Evolutionary conservation across 2,113 vertebrate genomes (phyloP).

Genomic region (Tautogolabrus adspersus): DNA sequence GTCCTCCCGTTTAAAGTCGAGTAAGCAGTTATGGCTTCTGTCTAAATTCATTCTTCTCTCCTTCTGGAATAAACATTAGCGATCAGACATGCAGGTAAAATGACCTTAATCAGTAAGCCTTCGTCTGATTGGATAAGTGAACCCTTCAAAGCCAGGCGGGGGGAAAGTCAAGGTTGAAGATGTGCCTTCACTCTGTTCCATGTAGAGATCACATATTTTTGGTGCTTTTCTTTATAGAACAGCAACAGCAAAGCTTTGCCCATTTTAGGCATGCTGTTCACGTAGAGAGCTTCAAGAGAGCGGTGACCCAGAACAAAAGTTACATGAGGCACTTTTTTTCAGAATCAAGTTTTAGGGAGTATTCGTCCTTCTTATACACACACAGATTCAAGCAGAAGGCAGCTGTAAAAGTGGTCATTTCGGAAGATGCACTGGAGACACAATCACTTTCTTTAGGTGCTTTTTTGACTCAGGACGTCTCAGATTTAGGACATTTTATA

Average conservation of each 20-base stretch:
- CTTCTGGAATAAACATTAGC: constrained; percentile 27
- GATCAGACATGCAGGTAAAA: constrained; percentile 9
- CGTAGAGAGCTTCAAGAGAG: constrained; percentile 20
- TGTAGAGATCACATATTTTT: background rate
- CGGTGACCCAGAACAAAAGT: constrained; percentile 23
- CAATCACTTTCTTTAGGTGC: constrained; percentile 7
- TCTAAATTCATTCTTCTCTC: constrained; percentile 9
- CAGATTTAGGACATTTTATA: background rate
- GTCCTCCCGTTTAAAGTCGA: constrained; percentile 15
- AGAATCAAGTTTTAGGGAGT: constrained; percentile 32
- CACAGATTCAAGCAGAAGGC: background rate
- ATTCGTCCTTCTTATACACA: background rate
- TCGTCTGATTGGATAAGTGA: constrained; percentile 14
- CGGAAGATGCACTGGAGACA: constrained; percentile 7
- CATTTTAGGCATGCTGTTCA: constrained; percentile 8
- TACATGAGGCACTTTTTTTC: constrained; percentile 74
- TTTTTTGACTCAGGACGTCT: constrained; percentile 5
- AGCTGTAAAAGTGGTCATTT: background rate
- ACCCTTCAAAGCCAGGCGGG: background rate
- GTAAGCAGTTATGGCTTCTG: constrained; percentile 17
- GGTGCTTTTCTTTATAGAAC: background rate
- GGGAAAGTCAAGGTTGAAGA: background rate
- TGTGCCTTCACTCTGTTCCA: background rate
- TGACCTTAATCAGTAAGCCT: background rate
- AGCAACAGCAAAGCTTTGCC: background rate